Evolutionary conservation across 92 coral and sea anemone genomes (phyloP), one percentile per base, ranked within the genome.

Genomic region (Porites divaricata): DNA sequence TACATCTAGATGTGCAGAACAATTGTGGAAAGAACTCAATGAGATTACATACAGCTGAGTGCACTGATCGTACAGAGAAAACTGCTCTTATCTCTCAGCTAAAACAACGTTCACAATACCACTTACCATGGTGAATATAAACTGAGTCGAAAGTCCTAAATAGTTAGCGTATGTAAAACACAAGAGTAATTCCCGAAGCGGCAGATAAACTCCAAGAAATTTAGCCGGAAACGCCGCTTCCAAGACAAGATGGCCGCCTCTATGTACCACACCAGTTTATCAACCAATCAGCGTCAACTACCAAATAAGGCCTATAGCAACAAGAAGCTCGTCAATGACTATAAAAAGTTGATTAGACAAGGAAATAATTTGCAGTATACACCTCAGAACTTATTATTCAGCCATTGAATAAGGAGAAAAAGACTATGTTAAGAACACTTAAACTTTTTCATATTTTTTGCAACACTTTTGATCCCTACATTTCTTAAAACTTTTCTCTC

Each of bases 241-340:
- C 92, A 83, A 71, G 53, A 84, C 96, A 96, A 94, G 93, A 96
- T 92, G 98, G 99, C 95, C 96, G 96, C 93, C 98, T 89, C 80
- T 84, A 91, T 35, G 89, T 77, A 83, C 93, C 88, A 83, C 76
- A 82, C 86, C 86, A 79, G 70, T 66, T 61, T 63, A 49, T 23
- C 76, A 86, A 66, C 95, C 97, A 93, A 93, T 93, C 97, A 89
- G 64, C 64, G 73, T 70, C 83, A 83, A 74, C 80, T 69, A 58
- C 97, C 97, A 91, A 78, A 93, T 93, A 86, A 91, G 97, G 97
- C 74, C 24, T 72, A 58, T 41, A 61, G 79, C 58, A 81, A 80
- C 83, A 63, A 65, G 81, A 25, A 24, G 17, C 19, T 66, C 70
- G 70, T 66, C 70, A 24, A 14, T 54, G 59, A 11, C 16, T 15